phyloP scores from a whole-genome alignment of 2,113 vertebrate genomes.

The Zosterops lateralis region DNA sequence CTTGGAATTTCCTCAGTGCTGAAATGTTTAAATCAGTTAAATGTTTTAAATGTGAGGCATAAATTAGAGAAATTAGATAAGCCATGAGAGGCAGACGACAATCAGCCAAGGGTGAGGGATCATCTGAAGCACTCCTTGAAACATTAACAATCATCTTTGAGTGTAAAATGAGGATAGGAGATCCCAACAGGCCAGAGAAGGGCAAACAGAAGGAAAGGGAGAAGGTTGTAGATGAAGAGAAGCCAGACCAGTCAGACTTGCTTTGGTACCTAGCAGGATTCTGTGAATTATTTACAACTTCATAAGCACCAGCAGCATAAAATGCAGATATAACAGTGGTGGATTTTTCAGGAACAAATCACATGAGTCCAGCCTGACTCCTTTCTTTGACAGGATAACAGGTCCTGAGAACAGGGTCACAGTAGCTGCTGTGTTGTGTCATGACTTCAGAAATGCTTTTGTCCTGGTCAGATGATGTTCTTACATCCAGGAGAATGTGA shows the following conservation, averaged over 20 bases:
- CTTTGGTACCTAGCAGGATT: background rate
- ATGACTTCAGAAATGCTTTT: background rate
- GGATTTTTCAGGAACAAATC: background rate
- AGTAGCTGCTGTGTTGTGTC: background rate
- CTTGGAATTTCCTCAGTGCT: background rate
- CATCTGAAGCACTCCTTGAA: background rate
- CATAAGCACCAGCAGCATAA: background rate
- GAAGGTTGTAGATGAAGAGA: background rate
- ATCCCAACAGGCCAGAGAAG: background rate
- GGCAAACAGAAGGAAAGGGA: background rate
- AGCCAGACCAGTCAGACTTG: background rate
- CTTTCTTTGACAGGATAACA: background rate
- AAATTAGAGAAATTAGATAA: constrained; percentile 5
- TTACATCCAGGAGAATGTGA: background rate
- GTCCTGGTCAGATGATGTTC: background rate
- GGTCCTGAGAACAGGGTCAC: rapidly evolving
- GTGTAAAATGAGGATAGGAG: background rate
- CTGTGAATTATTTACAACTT: background rate
- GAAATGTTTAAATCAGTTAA: background rate
- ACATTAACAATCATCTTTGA: background rate
- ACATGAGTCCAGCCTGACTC: background rate
- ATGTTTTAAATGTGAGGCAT: background rate
- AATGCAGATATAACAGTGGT: background rate
- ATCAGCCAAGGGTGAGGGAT: background rate
- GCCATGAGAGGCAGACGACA: background rate